Evolutionary conservation across 2,797 vertebrate genomes (phyloP), one percentile per base, ranked within the genome.

Genomic region (Epinephelus awoara): DNA sequence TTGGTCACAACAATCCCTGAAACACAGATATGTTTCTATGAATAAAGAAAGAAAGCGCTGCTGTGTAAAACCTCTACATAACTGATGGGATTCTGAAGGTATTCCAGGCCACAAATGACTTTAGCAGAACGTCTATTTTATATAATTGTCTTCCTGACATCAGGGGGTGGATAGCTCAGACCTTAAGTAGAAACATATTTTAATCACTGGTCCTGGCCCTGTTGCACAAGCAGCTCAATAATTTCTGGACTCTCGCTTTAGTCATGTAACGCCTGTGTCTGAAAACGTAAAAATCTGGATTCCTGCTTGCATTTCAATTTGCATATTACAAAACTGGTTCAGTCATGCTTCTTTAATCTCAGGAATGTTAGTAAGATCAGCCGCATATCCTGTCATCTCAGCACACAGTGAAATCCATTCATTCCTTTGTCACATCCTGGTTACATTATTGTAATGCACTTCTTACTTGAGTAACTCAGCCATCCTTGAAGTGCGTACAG

Each of bases 341-440:
- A 66, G 83, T 64, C 55, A 55, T n/a, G 44, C 57, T 64, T 67
- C 67, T 81, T 87, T 87, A 73, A 77, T 82, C 77, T 82, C 0
- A 2, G 66, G 63, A 64, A 66, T 67, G 71, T 83, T 73, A 47
- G 52, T 62, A 58, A 79, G 70, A 86, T 81, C 72, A 67, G 56
- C 62, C 25, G 14, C 55, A 47, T 46, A 68, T 85, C 67, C 68
- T 80, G 68, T 85, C 85, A 78, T 81, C 79, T 82, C 19, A 12
- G 80, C 66, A 83, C 69, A 18, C 65, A 70, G 59, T 56, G 55
- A 75, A 78, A 67, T 65, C 76, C 80, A 59, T 75, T 77, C 77
- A 72, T 68, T 75, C 77, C 59, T 86, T 67, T 80, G 73, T 81
- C 86, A 87, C 68, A 75, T 84, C 72, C 75, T 74, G 63, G 58